These are phyloP conservation scores for Pagrus major DNA, from an alignment of 2,113 vertebrate genomes.

Conservation along the genomic window DNA sequence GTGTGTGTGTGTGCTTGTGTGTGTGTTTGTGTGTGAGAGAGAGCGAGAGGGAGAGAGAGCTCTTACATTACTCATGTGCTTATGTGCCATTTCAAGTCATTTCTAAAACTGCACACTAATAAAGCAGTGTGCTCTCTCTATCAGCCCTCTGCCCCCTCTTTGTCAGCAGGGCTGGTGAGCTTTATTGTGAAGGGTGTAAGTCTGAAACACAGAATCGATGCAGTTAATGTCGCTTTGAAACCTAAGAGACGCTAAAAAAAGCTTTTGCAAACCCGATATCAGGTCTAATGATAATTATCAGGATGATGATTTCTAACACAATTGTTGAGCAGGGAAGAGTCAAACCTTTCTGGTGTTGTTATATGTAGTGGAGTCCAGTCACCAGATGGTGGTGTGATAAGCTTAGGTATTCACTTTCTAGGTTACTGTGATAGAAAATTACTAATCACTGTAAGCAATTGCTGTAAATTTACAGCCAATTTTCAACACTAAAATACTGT, in stretches of 20 bases:
- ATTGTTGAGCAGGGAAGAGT: neutral
- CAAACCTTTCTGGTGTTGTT: neutral
- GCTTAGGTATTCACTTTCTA: neutral
- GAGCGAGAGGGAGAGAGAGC: too few species aligned
- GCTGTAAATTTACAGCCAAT: too few species aligned
- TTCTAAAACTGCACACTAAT: constrained; percentile 52
- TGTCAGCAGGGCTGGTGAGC: constrained; percentile 19
- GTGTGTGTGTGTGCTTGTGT: constrained; percentile 24
- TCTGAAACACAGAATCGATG: constrained; percentile 5
- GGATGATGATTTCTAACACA: neutral
- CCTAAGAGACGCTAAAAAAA: neutral
- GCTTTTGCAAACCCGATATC: neutral
- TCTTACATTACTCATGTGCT: constrained; percentile 52
- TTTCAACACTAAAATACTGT: too few species aligned
- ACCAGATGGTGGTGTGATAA: constrained; percentile 5
- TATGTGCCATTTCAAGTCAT: constrained; percentile 52
- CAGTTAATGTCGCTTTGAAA: neutral
- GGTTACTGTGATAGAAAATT: too few species aligned
- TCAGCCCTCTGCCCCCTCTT: constrained; percentile 18
- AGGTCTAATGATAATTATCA: neutral
- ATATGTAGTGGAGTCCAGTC: neutral
- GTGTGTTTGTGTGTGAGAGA: neutral
- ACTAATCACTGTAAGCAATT: too few species aligned
- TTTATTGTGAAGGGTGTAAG: neutral
- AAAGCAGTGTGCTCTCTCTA: neutral